Evolutionary conservation across 2,888 invertebrate genomes (phyloP).

Genomic region (Lapara coniferarum): DNA sequence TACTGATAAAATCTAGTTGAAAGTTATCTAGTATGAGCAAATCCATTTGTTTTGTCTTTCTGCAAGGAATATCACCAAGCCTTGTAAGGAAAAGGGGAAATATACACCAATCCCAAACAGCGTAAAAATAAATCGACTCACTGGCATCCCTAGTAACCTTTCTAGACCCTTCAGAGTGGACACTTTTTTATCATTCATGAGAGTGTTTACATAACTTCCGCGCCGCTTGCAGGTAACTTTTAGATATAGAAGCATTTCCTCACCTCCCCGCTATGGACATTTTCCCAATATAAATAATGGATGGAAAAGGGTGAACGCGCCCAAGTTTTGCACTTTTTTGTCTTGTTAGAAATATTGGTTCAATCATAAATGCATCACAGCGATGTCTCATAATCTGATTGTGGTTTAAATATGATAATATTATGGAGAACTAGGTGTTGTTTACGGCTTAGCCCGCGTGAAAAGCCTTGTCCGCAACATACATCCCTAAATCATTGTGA

Average conservation of each 20-base stretch:
- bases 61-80: too few relatives aligned
- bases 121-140: slow-evolving; percentile 3
- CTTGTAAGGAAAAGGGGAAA: too few relatives aligned
- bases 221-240: slow-evolving; percentile 16
- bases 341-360: neutral
- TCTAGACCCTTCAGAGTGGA: slow-evolving; percentile 25
- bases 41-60: too few relatives aligned
- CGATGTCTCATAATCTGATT: too few relatives aligned
- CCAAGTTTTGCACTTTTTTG: neutral
- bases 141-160: slow-evolving; percentile 7
- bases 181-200: slow-evolving; percentile 27
- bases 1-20: too few relatives aligned
- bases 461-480: too few relatives aligned
- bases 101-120: neutral
- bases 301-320: slow-evolving; percentile 29
- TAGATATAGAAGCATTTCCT: slow-evolving; percentile 15
- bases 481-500: too few relatives aligned
- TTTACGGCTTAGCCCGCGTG: too few relatives aligned
- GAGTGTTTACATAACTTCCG: slow-evolving; percentile 27
- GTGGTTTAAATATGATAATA: too few relatives aligned
- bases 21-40: too few relatives aligned
- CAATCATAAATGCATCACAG: neutral
- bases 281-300: slow-evolving; percentile 20
- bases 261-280: slow-evolving; percentile 12
- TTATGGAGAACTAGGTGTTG: too few relatives aligned